A percentile compares a stretch with the other conserved stretches of the same genome.
Evolutionary conservation across 2,888 invertebrate species (phyloP).

Genomic region (Hetaerina titia): DNA sequence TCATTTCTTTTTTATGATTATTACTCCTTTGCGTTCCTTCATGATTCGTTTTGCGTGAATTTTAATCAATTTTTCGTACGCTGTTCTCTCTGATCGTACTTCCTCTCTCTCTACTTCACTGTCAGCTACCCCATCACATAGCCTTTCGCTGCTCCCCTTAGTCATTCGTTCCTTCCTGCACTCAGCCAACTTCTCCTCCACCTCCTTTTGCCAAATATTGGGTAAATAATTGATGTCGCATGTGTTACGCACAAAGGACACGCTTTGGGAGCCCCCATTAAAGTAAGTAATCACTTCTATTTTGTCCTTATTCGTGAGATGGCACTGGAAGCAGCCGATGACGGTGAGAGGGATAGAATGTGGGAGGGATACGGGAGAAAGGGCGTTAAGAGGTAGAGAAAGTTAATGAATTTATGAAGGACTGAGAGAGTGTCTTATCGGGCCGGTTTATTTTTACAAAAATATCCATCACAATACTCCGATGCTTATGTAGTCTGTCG

Average conservation of each 20-base stretch:
- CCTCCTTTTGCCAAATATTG: not conserved
- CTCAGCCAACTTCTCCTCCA: not conserved
- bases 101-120: not conserved
- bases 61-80: not conserved
- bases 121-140: not conserved
- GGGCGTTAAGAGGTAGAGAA: not conserved
- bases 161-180: not conserved
- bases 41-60: not conserved
- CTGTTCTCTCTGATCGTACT: not conserved
- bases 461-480: not conserved
- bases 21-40: not conserved
- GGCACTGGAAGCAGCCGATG: not conserved
- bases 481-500: not conserved
- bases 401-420: not conserved
- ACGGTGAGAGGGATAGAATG: not conserved
- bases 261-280: constrained; percentile 36
- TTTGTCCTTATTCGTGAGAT: not conserved
- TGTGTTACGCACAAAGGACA: not conserved
- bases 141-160: not conserved
- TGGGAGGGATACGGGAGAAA: not conserved
- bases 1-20: not conserved
- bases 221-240: constrained; percentile 18
- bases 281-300: constrained; percentile 38
- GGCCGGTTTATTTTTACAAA: not conserved
- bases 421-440: constrained; percentile 18